Evolutionary conservation across 2,797 vertebrate genomes (phyloP).

Genomic region (Cetoscarus ocellatus): DNA sequence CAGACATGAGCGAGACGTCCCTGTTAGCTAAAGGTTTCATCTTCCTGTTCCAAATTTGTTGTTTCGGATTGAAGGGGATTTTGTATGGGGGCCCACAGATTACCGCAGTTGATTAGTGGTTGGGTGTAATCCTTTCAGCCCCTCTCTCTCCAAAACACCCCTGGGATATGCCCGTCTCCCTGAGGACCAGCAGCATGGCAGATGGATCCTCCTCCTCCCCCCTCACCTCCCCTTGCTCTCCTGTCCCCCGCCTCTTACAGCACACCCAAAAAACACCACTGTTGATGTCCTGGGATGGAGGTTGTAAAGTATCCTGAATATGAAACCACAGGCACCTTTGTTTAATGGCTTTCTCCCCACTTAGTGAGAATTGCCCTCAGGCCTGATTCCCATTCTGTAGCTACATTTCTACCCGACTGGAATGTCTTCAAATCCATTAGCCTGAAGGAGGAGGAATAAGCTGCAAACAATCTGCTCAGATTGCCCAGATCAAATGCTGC

Average conservation of each 20-base stretch:
- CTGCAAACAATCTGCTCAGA: constrained; percentile 70
- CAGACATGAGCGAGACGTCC: constrained; percentile 50
- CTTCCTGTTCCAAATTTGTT: constrained; percentile 70
- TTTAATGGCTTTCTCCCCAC: constrained; percentile 82
- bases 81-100: constrained; percentile 84
- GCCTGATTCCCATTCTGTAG: constrained; percentile 80
- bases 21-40: constrained; percentile 52
- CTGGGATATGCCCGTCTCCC: constrained; percentile 85
- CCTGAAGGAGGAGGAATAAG: constrained; percentile 73
- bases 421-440: constrained; percentile 82
- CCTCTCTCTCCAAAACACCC: constrained; percentile 84
- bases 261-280: constrained; percentile 80
- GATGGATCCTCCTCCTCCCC: constrained; percentile 82
- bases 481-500: constrained; percentile 50
- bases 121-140: constrained; percentile 89
- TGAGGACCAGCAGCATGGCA: constrained; percentile 85
- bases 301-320: constrained; percentile 84
- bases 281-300: constrained; percentile 84
- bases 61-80: constrained; percentile 77
- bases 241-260: constrained; percentile 62
- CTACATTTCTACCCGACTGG: constrained; percentile 76
- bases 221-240: background rate
- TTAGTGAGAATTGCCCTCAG: constrained; percentile 82
- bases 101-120: constrained; percentile 87
- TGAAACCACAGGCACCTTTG: constrained; percentile 84